Evolutionary conservation across 1,140 invertebrate species (phyloP).

Genomic region (Cepaea nemoralis): DNA sequence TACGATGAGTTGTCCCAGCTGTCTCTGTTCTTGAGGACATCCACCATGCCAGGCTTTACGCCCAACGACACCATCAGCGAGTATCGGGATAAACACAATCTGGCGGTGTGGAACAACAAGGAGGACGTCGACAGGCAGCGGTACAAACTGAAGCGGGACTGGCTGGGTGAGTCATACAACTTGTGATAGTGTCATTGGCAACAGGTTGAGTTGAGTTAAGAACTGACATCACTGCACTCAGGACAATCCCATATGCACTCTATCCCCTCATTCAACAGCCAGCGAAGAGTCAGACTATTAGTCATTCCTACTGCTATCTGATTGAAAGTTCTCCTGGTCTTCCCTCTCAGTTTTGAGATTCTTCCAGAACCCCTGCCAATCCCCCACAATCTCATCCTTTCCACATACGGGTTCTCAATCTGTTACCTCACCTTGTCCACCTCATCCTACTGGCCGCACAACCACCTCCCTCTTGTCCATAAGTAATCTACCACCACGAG

Average conservation of each 20-base stretch:
- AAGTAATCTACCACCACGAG: too few species aligned
- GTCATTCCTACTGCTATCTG: too few species aligned
- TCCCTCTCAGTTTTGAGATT: too few species aligned
- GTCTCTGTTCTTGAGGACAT: slow-evolving; percentile 20
- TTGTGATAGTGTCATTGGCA: not conserved
- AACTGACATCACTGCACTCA: too few species aligned
- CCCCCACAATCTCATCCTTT: too few species aligned
- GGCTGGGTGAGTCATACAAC: slow-evolving; percentile 36
- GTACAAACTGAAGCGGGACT: slow-evolving; percentile 35
- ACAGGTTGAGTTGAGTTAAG: not conserved
- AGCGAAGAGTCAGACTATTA: too few species aligned
- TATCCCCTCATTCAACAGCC: too few species aligned
- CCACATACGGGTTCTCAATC: too few species aligned
- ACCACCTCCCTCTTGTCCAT: too few species aligned
- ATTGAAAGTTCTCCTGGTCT: too few species aligned
- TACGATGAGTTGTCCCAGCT: slow-evolving; percentile 28
- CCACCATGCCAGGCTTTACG: slow-evolving; percentile 33
- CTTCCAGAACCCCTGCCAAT: too few species aligned
- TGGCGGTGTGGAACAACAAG: slow-evolving; percentile 32
- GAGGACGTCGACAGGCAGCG: slow-evolving; percentile 16
- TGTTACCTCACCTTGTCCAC: not conserved
- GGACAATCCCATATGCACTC: too few species aligned
- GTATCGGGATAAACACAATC: slow-evolving; percentile 12
- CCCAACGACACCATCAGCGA: slow-evolving; percentile 14
- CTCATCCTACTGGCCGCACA: not conserved